Conservation (phyloP, 2,888 invertebrate species). For the Drosophila longiperda region DNA sequence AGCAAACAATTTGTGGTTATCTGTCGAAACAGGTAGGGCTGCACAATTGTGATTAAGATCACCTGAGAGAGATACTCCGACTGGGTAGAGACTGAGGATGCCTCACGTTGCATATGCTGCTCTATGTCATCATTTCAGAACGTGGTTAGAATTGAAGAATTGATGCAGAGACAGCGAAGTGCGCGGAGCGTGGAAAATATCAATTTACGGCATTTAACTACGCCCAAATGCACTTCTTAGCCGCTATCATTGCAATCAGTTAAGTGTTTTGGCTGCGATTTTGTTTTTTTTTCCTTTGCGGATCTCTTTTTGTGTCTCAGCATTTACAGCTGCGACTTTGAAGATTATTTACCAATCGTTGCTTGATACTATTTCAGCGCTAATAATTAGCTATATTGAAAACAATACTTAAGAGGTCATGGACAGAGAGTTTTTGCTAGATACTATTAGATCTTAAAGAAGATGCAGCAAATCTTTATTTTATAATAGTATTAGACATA, state of each 20-base stretch:
- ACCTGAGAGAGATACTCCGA: constrained; percentile 20
- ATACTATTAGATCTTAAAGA: background rate
- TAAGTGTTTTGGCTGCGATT: constrained; percentile 62
- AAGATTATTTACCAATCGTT: constrained; percentile 3
- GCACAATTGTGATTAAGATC: constrained; percentile 61
- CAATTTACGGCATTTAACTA: constrained; percentile 59
- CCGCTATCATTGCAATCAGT: constrained; percentile 62
- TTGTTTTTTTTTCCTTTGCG: constrained; percentile 11
- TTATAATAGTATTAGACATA: background rate
- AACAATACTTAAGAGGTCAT: background rate
- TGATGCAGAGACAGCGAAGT: background rate
- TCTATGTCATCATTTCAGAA: constrained; percentile 67
- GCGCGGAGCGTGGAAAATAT: constrained; percentile 68
- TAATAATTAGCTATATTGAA: constrained; percentile 8
- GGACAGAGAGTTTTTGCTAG: too few species aligned
- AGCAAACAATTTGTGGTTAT: constrained; percentile 77
- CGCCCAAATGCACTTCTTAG: constrained; percentile 32
- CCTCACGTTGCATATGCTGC: constrained; percentile 31
- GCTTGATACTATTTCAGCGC: background rate
- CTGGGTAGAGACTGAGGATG: constrained; percentile 12
- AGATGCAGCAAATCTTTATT: background rate
- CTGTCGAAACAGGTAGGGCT: constrained; percentile 67
- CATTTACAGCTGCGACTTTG: constrained; percentile 26
- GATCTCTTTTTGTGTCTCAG: constrained; percentile 56
- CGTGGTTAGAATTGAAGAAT: constrained; percentile 52